Conservation (phyloP, 2,113 vertebrate genomes). For the Ochotona princeps region DNA sequence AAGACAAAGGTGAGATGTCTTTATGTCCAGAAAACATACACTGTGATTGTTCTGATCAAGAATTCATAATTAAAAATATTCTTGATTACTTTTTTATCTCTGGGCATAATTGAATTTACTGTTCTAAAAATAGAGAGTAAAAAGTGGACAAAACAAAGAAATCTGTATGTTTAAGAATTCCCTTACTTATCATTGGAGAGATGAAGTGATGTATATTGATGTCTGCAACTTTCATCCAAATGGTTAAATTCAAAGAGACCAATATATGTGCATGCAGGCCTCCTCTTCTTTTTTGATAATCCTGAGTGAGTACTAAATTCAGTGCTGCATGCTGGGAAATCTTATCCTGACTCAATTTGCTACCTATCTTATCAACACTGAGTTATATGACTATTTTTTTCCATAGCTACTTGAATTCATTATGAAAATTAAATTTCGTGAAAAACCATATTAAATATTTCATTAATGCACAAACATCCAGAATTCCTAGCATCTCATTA, state of each 20-base stretch:
- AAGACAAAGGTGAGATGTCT: too few species aligned
- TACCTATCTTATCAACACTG: not conserved
- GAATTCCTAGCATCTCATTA: conserved; percentile 49
- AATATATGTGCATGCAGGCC: too few species aligned
- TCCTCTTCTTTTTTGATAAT: not conserved
- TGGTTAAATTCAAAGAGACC: too few species aligned
- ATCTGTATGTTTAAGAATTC: too few species aligned
- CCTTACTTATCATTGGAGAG: too few species aligned
- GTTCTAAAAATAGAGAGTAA: too few species aligned
- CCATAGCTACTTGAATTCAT: not conserved
- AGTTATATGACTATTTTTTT: not conserved
- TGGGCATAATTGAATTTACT: not conserved
- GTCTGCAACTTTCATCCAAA: too few species aligned
- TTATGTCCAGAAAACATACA: too few species aligned
- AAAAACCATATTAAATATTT: not conserved
- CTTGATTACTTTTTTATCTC: not conserved
- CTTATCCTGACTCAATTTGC: not conserved
- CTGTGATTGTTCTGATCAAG: too few species aligned
- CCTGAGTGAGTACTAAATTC: not conserved
- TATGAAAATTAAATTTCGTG: conserved; percentile 51
- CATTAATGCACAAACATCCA: conserved; percentile 9
- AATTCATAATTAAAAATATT: too few species aligned
- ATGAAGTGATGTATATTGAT: too few species aligned
- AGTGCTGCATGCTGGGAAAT: not conserved
- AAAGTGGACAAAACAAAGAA: too few species aligned